Conservation (phyloP, 2,113 vertebrate species). For the Apus apus region DNA sequence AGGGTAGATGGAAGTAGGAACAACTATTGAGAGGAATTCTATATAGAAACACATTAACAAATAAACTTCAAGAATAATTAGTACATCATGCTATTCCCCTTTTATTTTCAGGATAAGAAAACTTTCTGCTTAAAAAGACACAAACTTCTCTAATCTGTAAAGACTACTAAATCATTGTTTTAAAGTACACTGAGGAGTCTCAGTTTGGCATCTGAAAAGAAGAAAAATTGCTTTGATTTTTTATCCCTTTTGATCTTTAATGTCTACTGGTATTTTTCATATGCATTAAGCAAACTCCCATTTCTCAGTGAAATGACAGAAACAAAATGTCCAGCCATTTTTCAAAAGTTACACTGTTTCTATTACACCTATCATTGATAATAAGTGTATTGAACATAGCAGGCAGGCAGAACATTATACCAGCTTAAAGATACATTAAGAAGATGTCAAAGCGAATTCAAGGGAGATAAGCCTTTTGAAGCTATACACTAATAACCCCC, state of each 20-base stretch:
- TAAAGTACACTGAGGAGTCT: not conserved
- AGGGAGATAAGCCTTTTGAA: conserved; percentile 31
- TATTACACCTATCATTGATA: conserved; percentile 55
- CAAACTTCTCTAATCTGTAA: not conserved
- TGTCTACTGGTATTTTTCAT: conserved; percentile 55
- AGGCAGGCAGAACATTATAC: conserved; percentile 9
- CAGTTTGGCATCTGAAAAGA: not conserved
- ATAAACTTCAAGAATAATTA: not conserved
- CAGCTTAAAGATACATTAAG: conserved; percentile 47
- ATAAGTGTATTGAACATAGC: conserved; percentile 27
- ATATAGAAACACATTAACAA: not conserved
- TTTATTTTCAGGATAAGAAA: conserved; percentile 18
- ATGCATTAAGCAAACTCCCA: not conserved
- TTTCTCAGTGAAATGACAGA: conserved; percentile 24
- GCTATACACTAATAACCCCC: conserved; percentile 4
- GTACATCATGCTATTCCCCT: not conserved
- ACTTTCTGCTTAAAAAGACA: not conserved
- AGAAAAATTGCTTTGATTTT: conserved; percentile 41
- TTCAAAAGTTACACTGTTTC: conserved; percentile 46
- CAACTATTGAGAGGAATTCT: not conserved
- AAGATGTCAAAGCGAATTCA: conserved; percentile 31
- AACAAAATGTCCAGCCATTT: conserved; percentile 42
- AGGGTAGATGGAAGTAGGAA: not conserved
- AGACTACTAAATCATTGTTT: conserved; percentile 17
- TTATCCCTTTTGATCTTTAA: conserved; percentile 39